Evolutionary conservation across 2,888 invertebrate genomes (phyloP).

Genomic region (Cheilosia impressa): DNA sequence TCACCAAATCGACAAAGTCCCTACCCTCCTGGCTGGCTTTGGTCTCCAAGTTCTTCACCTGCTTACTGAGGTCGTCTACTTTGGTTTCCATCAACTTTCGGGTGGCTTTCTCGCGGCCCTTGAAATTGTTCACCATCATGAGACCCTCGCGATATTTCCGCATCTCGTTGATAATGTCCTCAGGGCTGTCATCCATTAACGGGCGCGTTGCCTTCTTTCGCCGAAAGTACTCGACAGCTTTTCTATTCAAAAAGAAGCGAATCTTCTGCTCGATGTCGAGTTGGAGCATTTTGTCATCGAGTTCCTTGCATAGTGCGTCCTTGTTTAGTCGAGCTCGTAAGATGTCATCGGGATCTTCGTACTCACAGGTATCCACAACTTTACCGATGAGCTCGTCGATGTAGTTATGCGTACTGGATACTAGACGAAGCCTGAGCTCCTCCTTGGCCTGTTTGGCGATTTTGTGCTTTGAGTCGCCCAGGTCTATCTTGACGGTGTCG

Average conservation of each 20-base stretch:
- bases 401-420: conserved; percentile 66
- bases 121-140: conserved; percentile 74
- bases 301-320: conserved; percentile 48
- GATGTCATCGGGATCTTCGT: conserved; percentile 39
- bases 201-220: conserved; percentile 77
- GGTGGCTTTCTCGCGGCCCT: conserved; percentile 40
- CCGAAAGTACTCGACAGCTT: conserved; percentile 78
- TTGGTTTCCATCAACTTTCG: conserved; percentile 48
- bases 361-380: conserved; percentile 75
- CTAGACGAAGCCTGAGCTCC: not conserved
- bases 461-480: conserved; percentile 14
- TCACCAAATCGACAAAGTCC: conserved; percentile 21
- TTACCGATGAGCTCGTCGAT: conserved; percentile 70
- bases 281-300: conserved; percentile 43
- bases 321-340: conserved; percentile 77
- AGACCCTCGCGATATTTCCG: conserved; percentile 73
- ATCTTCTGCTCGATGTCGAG: conserved; percentile 68
- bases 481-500: conserved; percentile 30
- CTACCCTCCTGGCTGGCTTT: not conserved
- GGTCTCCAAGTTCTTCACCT: conserved; percentile 54
- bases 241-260: conserved; percentile 76
- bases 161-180: conserved; percentile 47
- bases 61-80: conserved; percentile 14
- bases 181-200: conserved; percentile 74
- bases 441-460: conserved; percentile 6